Conservation (phyloP, 2,113 vertebrate genomes). For the Prietella phreatophila region DNA sequence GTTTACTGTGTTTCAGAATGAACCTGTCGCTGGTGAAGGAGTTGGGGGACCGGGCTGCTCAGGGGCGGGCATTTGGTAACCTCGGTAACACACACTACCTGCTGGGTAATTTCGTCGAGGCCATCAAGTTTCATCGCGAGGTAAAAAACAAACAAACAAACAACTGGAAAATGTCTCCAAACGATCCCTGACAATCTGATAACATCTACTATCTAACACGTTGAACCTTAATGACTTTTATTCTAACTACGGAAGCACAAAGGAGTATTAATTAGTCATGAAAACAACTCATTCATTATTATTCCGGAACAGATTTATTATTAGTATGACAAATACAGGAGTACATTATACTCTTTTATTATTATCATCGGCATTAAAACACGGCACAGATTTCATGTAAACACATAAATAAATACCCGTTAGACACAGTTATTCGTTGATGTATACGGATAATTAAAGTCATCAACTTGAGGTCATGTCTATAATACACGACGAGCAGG, state of each 20-base stretch:
- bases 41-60: slow-evolving; percentile 89
- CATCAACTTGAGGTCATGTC: background rate
- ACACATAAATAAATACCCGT: background rate
- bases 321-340: background rate
- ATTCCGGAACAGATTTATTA: background rate
- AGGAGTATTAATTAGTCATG: background rate
- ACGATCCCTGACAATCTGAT: background rate
- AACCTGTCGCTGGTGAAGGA: slow-evolving; percentile 94
- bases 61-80: slow-evolving; percentile 92
- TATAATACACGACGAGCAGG: background rate
- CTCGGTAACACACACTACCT: slow-evolving; percentile 96
- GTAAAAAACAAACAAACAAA: slow-evolving; percentile 65
- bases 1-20: slow-evolving; percentile 73
- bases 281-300: background rate
- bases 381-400: background rate
- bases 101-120: slow-evolving; percentile 89
- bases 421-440: background rate
- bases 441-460: background rate
- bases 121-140: slow-evolving; percentile 92
- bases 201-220: background rate
- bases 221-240: background rate
- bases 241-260: background rate
- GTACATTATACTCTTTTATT: background rate
- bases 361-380: background rate
- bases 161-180: background rate